phyloP scores from a whole-genome alignment of 2,113 vertebrate species.

The Indicator indicator region DNA sequence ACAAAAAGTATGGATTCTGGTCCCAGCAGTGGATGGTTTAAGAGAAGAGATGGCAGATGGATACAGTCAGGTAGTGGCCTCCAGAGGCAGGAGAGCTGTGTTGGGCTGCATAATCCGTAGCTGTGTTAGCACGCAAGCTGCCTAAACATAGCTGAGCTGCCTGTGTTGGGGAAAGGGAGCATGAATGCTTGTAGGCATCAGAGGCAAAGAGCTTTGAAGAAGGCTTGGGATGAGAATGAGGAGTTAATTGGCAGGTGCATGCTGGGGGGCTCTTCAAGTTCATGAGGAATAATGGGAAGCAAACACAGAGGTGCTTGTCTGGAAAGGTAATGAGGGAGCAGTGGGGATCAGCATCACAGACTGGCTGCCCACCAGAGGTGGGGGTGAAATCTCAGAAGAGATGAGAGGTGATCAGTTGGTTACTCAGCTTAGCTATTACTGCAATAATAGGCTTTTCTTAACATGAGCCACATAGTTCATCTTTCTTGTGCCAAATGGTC shows the following conservation, averaged over 20 bases:
- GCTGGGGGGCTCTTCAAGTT: not conserved
- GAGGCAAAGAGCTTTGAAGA: constrained; percentile 29
- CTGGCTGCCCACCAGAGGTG: not conserved
- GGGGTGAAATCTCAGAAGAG: not conserved
- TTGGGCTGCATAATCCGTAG: not conserved
- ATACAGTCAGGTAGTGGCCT: not conserved
- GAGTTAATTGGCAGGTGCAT: not conserved
- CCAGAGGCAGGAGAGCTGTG: not conserved
- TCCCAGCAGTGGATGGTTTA: not conserved
- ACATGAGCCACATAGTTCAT: not conserved
- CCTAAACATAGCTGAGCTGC: not conserved
- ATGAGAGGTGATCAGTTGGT: not conserved
- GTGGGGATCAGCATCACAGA: not conserved
- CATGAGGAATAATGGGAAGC: not conserved
- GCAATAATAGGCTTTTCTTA: not conserved
- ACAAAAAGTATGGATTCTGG: not conserved
- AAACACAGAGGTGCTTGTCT: not conserved
- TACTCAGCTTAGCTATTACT: not conserved
- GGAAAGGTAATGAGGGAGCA: not conserved
- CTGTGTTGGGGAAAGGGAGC: not conserved
- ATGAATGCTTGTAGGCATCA: not conserved
- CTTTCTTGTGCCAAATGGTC: not conserved
- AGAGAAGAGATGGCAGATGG: not conserved
- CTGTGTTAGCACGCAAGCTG: not conserved
- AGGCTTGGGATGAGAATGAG: not conserved